These are phyloP conservation scores for Hippocampus kuda DNA, from an alignment of 2,797 vertebrate species.

Conservation along the genomic window DNA sequence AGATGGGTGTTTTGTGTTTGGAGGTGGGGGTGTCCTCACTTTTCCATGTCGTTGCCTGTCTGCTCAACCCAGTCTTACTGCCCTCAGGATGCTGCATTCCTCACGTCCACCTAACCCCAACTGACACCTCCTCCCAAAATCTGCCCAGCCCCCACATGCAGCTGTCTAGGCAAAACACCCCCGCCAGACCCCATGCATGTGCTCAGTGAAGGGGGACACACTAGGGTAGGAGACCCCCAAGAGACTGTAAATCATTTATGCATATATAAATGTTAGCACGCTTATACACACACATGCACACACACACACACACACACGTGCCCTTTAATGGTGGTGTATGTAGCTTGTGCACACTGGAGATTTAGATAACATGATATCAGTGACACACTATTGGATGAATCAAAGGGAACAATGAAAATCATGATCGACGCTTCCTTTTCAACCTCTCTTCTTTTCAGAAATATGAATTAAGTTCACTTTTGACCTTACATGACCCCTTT, in stretches of 20 bases:
- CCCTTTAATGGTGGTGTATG: slow-evolving; percentile 28
- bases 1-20: slow-evolving; percentile 26
- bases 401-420: not conserved
- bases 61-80: slow-evolving; percentile 35
- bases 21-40: slow-evolving; percentile 17
- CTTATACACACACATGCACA: slow-evolving; percentile 9
- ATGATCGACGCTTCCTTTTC: not conserved
- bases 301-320: not conserved
- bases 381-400: slow-evolving; percentile 3
- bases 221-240: slow-evolving; percentile 36
- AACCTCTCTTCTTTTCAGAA: slow-evolving; percentile 19
- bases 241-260: slow-evolving; percentile 49
- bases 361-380: slow-evolving; percentile 33
- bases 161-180: slow-evolving; percentile 33
- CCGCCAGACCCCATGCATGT: slow-evolving; percentile 34
- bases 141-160: slow-evolving; percentile 5
- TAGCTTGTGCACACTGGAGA: slow-evolving; percentile 22
- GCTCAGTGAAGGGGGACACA: slow-evolving; percentile 50
- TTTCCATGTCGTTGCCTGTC: slow-evolving; percentile 57
- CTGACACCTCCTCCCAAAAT: slow-evolving; percentile 3
- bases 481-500: slow-evolving; percentile 23
- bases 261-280: slow-evolving; percentile 36
- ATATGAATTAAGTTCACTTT: slow-evolving; percentile 31
- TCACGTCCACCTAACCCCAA: slow-evolving; percentile 23
- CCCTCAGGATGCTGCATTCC: slow-evolving; percentile 47